Evolutionary conservation across 2,888 invertebrate genomes (phyloP), one percentile per base, ranked within the genome.

Genomic region (Dryomyza anilis): DNA sequence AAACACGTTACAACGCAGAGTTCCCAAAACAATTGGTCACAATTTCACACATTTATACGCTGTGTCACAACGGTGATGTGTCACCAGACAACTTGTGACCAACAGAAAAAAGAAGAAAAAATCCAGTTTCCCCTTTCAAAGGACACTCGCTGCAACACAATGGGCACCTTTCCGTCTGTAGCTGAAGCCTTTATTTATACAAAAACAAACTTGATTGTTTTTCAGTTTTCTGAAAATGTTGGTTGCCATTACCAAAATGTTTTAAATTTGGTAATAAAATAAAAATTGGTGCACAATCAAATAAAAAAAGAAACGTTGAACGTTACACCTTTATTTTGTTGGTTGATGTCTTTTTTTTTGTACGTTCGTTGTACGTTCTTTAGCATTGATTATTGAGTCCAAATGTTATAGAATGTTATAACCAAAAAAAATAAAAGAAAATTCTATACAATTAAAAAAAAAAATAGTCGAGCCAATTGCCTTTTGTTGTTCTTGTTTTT

Each of bases 31-130:
- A 71, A 67, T 69, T 69, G 68, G 65, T 67, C 71, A 67, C 71
- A 72, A 71, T 71, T 72, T 71, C 70, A 71, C 72, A 71, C 71
- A 70, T 71, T 69, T 63, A 53, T 33, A 50, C 27, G 52, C 52
- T 27, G 27, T 46, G 58, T 46, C 58, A 46, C 58, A 46, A n/a
- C 19, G 36, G 30, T 43, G 43, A 16, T 43, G 43, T 16, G 16
- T 16, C 43, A 43, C n/a, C n/a, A n/a, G n/a, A n/a, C n/a, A n/a
- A n/a, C 7, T 19, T 6, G 56, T 23, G 6, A 39, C 56, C n/a
- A 23, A 23, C 56, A 56, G 2, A 7, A 16, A 19, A 8, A 48
- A 21, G 16, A 21, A 48, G 16, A 48, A 21, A 3, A n/a, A 27
- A 48, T 14, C 50, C 39, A 60, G 60, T 52, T 25, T 39, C 39